phyloP scores from a whole-genome alignment of 2,113 vertebrate species.

The Eptesicus fuscus region DNA sequence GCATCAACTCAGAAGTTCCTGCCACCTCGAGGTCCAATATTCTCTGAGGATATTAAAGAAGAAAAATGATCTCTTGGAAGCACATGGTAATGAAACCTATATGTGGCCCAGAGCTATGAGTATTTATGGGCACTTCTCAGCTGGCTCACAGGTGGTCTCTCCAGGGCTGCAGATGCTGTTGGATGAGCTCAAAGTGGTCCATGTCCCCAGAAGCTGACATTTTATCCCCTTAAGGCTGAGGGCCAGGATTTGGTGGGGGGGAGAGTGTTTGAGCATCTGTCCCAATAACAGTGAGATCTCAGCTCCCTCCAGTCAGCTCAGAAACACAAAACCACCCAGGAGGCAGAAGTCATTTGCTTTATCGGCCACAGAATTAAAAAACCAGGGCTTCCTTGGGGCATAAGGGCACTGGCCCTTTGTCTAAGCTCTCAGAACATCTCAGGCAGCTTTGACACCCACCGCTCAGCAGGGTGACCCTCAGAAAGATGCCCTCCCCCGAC shows the following conservation, averaged over 20 bases:
- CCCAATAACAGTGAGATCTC: not conserved
- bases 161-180: not conserved
- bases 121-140: not conserved
- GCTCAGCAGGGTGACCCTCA: not conserved
- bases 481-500: not conserved
- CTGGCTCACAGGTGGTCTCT: not conserved
- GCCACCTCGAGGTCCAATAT: not conserved
- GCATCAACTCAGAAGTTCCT: not conserved
- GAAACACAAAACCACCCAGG: not conserved
- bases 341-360: not conserved
- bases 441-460: not conserved
- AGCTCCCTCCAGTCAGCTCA: not conserved
- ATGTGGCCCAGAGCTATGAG: not conserved
- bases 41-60: constrained; percentile 9
- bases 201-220: not conserved
- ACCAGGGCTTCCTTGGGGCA: not conserved
- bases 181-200: not conserved
- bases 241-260: not conserved
- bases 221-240: not conserved
- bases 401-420: not conserved
- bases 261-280: not conserved
- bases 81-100: not conserved
- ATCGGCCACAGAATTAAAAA: not conserved
- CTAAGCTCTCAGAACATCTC: not conserved
- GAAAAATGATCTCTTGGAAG: not conserved